Percentiles rank a stretch among this genome's conserved stretches.
These are phyloP conservation scores for Spea multiplicata DNA, from an alignment of 2,113 vertebrate species.

Conservation along the genomic window DNA sequence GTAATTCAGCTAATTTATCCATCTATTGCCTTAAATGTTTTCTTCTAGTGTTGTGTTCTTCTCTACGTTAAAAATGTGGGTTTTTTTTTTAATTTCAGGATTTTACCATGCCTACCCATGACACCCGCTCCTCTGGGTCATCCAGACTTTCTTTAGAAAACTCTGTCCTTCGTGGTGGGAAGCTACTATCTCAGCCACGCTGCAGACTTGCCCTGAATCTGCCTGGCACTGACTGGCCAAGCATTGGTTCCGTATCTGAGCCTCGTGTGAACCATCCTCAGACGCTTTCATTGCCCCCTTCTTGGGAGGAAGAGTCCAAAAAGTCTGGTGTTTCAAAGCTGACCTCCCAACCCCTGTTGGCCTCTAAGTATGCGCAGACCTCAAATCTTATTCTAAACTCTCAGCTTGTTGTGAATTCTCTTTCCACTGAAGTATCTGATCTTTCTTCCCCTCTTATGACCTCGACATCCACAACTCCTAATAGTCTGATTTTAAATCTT, in stretches of 20 bases:
- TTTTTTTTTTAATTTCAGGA: background rate
- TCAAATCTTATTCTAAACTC: slow-evolving; percentile 6
- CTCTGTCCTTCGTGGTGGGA: slow-evolving; percentile 7
- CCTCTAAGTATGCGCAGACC: slow-evolving; percentile 1
- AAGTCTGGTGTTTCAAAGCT: background rate
- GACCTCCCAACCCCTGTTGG: background rate
- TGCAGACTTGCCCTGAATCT: slow-evolving; percentile 37
- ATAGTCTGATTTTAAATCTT: background rate
- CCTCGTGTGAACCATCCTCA: background rate
- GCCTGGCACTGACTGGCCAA: slow-evolving; percentile 19
- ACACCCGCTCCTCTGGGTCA: background rate
- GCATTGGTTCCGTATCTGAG: background rate
- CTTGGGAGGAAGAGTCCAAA: slow-evolving; percentile 3
- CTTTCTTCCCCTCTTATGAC: background rate
- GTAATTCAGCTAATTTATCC: too few species aligned
- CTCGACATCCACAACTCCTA: background rate
- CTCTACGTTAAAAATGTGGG: background rate
- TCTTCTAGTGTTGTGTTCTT: too few species aligned
- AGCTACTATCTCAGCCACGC: slow-evolving; percentile 6
- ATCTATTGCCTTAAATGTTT: too few species aligned
- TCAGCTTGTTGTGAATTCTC: background rate
- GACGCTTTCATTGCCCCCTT: slow-evolving; percentile 8
- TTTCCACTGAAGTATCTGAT: background rate
- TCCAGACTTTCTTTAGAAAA: slow-evolving; percentile 6
- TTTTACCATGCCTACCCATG: slow-evolving; percentile 13